Conservation (phyloP, 2,888 invertebrate genomes). For the Ctena decussata region DNA sequence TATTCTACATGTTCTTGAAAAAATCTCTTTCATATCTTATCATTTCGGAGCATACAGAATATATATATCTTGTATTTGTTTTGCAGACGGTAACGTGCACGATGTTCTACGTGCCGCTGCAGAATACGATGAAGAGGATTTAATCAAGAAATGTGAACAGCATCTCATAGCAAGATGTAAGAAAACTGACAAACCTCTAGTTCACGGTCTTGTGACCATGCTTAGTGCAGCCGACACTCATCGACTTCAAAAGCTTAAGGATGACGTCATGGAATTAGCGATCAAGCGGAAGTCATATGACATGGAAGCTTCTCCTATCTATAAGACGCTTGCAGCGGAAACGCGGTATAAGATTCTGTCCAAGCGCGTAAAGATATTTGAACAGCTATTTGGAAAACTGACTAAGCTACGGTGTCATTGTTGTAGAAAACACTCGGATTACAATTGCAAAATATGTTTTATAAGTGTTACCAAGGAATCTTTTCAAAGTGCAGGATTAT, state of each 20-base stretch:
- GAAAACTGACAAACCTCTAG: constrained; percentile 60
- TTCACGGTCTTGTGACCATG: constrained; percentile 63
- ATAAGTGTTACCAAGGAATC: constrained; percentile 56
- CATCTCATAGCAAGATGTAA: constrained; percentile 61
- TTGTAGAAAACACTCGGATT: constrained; percentile 65
- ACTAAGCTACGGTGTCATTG: constrained; percentile 64
- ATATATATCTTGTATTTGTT: neutral
- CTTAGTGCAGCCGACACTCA: constrained; percentile 63
- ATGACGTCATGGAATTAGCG: constrained; percentile 59
- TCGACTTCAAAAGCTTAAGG: constrained; percentile 56
- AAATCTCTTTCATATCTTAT: too few relatives aligned
- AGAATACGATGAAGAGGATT: constrained; percentile 57
- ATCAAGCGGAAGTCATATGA: constrained; percentile 62
- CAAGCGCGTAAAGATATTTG: constrained; percentile 58
- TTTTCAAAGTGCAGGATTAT: constrained; percentile 55
- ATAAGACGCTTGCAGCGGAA: constrained; percentile 55
- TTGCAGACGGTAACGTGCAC: constrained; percentile 64
- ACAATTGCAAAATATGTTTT: constrained; percentile 66
- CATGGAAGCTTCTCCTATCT: constrained; percentile 63
- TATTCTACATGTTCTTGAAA: too few relatives aligned
- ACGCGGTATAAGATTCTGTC: constrained; percentile 57
- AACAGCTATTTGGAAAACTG: constrained; percentile 57
- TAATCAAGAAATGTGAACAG: constrained; percentile 50
- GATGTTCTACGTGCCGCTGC: constrained; percentile 54
- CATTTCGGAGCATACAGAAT: too few relatives aligned